Base-by-base conservation (phyloP, 2,888 invertebrate species). In the Tetheella fluctuosa region DNA sequence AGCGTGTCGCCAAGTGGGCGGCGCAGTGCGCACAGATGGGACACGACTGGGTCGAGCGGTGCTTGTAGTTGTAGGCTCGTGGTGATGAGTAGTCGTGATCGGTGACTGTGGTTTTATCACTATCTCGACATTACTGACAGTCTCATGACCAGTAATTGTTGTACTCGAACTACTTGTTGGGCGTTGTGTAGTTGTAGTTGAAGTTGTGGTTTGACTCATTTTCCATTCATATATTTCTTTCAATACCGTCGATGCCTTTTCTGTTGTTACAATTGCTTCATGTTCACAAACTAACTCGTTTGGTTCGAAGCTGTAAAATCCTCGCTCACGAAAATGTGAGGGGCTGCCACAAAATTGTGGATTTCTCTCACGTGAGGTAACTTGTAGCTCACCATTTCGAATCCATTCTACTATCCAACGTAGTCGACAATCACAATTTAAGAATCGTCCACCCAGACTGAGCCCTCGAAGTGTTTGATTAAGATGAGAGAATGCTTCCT, bases 351-450 rank as follows among this genome's bases (percentile, higher is more conserved):
- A 98, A 86, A 98, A 98, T 85, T 98, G 98, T 8, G 98, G 98
- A 86, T 97, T 97, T 74, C 97, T 94, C 87, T 98, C 98, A 53
- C 98, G 94, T 67, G 98, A 98, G 13, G 98, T 98, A 23, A 98
- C 98, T 94, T 98, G 98, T 52, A 98, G 93, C 83, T 98, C 98
- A 15, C 96, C 96, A 68, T 96, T 96, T 59, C 96, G 94, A 72
- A 98, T 97, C 98, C 98, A 98, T 80, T 98, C 96, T 64, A 97
- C 96, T 63, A 98, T 96, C 98, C 98, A 98, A 10, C 96, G 94
- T 56, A 98, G 87, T 62, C 96, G 95, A 84, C 98, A 98, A 82
- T 98, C 98, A 80, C 98, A 98, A 71, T 96, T 96, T 34, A 98
- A 91, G 83, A 97, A 97, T 65, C 97, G 94, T 5, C 98, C 98